Conservation (phyloP, 2,888 invertebrate genomes). For the Diarsia mendica region DNA sequence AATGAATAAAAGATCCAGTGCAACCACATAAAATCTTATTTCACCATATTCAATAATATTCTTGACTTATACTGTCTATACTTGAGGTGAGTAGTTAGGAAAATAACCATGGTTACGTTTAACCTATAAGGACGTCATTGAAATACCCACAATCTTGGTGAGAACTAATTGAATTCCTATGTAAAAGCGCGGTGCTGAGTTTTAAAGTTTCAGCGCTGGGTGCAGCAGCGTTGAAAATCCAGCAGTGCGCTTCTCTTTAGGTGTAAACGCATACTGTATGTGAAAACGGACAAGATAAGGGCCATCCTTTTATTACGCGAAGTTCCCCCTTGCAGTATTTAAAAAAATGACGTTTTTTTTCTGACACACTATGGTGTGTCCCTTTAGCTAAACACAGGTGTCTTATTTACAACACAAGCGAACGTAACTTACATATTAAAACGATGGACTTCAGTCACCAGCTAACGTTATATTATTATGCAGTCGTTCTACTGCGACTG, state of each 20-base stretch:
- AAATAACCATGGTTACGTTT: neutral
- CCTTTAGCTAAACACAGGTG: conserved; percentile 2
- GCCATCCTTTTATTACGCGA: neutral
- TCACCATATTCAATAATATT: neutral
- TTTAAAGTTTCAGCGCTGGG: too few relatives aligned
- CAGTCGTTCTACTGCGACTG: too few relatives aligned
- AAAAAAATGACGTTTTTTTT: too few relatives aligned
- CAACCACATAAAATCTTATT: neutral
- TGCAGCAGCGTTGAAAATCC: too few relatives aligned
- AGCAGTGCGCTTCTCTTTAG: too few relatives aligned
- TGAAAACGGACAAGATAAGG: neutral
- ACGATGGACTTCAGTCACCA: neutral
- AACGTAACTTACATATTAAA: conserved; percentile 42
- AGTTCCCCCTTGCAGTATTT: too few relatives aligned
- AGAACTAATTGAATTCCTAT: neutral
- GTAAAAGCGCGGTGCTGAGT: too few relatives aligned
- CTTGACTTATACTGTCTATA: neutral
- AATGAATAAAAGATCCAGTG: neutral
- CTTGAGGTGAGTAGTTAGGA: neutral
- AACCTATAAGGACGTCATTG: neutral
- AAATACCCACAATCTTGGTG: neutral
- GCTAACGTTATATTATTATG: too few relatives aligned
- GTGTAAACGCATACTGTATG: too few relatives aligned
- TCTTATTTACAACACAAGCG: conserved; percentile 32
- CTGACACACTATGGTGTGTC: neutral